phyloP scores from a whole-genome alignment of 2,113 vertebrate genomes.

The Ptilorrhoa leucosticta region DNA sequence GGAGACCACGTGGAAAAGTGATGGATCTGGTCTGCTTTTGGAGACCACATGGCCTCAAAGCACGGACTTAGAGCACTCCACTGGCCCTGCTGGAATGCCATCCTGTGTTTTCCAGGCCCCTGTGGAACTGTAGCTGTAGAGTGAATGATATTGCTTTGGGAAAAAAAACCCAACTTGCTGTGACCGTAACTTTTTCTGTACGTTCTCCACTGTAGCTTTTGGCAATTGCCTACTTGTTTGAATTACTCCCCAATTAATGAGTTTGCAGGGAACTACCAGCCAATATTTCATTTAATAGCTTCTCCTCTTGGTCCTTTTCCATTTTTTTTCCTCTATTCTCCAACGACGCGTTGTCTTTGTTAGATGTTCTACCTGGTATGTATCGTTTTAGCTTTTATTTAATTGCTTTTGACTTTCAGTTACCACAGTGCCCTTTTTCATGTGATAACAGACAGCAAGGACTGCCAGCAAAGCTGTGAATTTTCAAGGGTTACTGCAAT shows the following conservation, averaged over 20 bases:
- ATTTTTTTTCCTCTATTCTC: neutral
- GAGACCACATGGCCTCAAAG: accelerated
- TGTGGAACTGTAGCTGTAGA: neutral
- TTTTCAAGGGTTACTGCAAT: neutral
- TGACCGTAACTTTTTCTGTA: neutral
- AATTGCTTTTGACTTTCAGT: conserved; percentile 24
- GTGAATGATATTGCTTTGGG: neutral
- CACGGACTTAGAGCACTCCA: accelerated
- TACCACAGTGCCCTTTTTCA: neutral
- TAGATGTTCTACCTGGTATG: neutral
- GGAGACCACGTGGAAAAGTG: neutral
- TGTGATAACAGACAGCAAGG: neutral
- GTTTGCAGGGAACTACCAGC: neutral
- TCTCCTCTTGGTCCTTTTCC: neutral
- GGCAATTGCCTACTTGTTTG: neutral
- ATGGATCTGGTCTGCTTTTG: accelerated
- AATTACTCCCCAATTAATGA: neutral
- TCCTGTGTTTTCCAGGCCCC: neutral
- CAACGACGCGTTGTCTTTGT: neutral
- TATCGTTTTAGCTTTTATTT: neutral
- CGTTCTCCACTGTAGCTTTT: neutral
- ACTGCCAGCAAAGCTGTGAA: conserved; percentile 33
- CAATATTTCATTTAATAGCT: neutral
- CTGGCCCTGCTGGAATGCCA: neutral
- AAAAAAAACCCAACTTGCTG: neutral